A percentile compares a stretch with the other conserved stretches of the same genome.
Evolutionary conservation across 1,140 invertebrate species (phyloP).

Genomic region (Meloidogyne floridensis): DNA sequence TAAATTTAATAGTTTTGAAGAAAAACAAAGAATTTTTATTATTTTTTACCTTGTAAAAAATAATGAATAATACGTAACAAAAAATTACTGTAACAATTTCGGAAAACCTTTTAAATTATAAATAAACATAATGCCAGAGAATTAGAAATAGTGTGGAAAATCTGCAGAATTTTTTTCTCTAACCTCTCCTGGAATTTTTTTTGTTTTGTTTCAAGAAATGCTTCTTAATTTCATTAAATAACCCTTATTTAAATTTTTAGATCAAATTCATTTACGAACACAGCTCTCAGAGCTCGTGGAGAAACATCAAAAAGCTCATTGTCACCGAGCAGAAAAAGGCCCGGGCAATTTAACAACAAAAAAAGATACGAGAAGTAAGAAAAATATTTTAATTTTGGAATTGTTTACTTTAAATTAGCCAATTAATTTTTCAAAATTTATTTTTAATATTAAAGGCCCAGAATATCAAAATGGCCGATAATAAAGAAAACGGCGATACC

Average conservation of each 20-base stretch:
- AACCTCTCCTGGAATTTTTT: background rate
- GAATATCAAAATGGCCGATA: slow-evolving; percentile 7
- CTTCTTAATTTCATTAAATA: background rate
- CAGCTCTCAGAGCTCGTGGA: slow-evolving; percentile 3
- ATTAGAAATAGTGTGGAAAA: too few relatives aligned
- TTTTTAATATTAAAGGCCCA: background rate
- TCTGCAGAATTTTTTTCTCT: too few relatives aligned
- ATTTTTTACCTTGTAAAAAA: background rate
- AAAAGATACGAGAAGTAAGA: slow-evolving; percentile 2
- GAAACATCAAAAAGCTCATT: slow-evolving; percentile 9
- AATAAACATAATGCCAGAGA: too few relatives aligned
- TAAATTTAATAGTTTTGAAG: background rate
- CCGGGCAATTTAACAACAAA: background rate
- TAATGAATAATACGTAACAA: too few relatives aligned
- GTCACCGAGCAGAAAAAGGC: background rate
- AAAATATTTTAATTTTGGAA: background rate
- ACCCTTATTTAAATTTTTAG: background rate
- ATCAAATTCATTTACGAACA: background rate
- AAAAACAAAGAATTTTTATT: too few relatives aligned
- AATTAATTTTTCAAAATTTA: background rate
- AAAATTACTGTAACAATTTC: too few relatives aligned
- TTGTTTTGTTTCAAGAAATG: background rate
- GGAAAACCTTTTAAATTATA: too few relatives aligned
- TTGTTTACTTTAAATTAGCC: too few relatives aligned
- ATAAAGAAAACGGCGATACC: background rate